phyloP scores from a whole-genome alignment of 2,888 invertebrate species.

The Pachliopta kotzebuea region DNA sequence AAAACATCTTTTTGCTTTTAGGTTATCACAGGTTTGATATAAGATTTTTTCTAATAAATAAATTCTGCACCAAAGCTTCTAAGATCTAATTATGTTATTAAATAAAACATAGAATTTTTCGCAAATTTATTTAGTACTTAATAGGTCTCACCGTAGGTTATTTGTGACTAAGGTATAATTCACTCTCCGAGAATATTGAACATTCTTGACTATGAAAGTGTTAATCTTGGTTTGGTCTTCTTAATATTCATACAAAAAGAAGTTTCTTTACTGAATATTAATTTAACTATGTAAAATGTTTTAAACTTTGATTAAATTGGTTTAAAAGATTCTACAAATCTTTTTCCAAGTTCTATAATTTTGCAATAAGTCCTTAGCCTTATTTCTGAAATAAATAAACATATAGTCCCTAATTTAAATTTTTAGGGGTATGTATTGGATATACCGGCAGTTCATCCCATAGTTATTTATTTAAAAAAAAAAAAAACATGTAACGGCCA shows the following conservation, averaged over 20 bases:
- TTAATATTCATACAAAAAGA: background rate
- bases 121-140: too few relatives aligned
- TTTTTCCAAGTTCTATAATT: background rate
- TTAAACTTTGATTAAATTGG: too few relatives aligned
- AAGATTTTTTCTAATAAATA: too few relatives aligned
- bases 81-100: too few relatives aligned
- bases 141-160: too few relatives aligned
- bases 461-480: background rate
- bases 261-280: background rate
- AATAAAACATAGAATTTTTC: too few relatives aligned
- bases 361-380: background rate
- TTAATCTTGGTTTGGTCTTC: background rate
- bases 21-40: too few relatives aligned
- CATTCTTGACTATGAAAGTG: background rate
- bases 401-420: too few relatives aligned
- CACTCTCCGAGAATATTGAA: background rate
- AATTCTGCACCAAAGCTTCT: too few relatives aligned
- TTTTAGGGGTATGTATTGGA: background rate
- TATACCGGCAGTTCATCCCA: background rate
- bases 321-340: background rate
- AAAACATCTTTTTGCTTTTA: too few relatives aligned
- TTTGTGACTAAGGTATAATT: background rate
- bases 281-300: background rate
- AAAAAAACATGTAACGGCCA: conserved; percentile 44
- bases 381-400: background rate